phyloP scores from a whole-genome alignment of 2,113 vertebrate genomes.

The Pluvianellus socialis region DNA sequence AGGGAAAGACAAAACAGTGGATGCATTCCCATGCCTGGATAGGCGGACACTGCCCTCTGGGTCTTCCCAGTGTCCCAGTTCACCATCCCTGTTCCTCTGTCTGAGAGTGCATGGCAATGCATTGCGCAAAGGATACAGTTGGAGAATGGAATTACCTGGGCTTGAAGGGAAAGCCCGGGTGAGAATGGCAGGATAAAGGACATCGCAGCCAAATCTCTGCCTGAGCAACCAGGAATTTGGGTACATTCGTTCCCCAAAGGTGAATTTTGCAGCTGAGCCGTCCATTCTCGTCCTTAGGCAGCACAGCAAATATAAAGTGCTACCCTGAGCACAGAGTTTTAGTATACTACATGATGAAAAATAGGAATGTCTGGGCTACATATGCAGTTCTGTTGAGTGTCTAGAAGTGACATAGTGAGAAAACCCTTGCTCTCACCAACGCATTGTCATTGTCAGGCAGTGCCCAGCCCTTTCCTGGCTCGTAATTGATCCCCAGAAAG shows the following conservation, averaged over 20 bases:
- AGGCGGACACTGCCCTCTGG: too few relatives aligned
- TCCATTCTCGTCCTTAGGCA: background rate
- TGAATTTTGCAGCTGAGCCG: background rate
- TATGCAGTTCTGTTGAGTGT: rapidly evolving
- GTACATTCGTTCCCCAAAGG: background rate
- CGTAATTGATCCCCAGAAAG: background rate
- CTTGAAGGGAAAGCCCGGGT: background rate
- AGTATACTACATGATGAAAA: background rate
- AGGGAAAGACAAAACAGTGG: background rate
- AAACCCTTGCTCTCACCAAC: background rate
- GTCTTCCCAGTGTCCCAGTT: background rate
- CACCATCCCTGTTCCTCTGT: background rate
- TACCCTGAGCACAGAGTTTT: background rate
- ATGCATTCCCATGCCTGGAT: rapidly evolving
- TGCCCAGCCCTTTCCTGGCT: background rate
- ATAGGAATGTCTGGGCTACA: background rate
- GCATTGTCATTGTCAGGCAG: background rate
- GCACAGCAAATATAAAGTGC: background rate
- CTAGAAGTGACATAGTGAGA: background rate
- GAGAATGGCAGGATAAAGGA: background rate
- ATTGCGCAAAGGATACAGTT: background rate
- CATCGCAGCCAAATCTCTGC: background rate
- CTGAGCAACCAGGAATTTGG: background rate
- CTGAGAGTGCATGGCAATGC: rapidly evolving
- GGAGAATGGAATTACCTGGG: background rate